Percentiles rank a stretch among this genome's conserved stretches.
Evolutionary conservation across 2,888 invertebrate genomes (phyloP).

Genomic region (Xylocampa areola): DNA sequence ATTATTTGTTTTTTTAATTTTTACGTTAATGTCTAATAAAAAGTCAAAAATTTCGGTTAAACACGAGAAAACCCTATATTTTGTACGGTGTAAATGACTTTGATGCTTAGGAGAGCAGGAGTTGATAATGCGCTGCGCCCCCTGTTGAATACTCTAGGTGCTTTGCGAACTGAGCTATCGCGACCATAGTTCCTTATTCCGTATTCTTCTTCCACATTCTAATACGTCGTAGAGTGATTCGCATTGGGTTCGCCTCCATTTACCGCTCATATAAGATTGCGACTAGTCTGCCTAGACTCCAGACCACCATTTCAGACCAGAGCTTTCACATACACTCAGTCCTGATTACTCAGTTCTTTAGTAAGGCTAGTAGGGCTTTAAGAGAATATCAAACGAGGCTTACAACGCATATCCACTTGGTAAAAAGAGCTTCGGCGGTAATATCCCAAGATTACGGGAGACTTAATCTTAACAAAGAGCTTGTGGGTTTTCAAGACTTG

Average conservation of each 20-base stretch:
- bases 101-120: too few species aligned
- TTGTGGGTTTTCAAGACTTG: constrained; percentile 39
- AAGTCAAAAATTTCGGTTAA: constrained; percentile 8
- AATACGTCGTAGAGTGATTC: too few species aligned
- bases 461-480: constrained; percentile 46
- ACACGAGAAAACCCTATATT: background rate
- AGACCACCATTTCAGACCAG: too few species aligned
- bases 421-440: constrained; percentile 43
- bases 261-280: too few species aligned
- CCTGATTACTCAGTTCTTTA: constrained; percentile 43
- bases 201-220: too few species aligned
- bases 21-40: constrained; percentile 29
- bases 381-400: constrained; percentile 48
- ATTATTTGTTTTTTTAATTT: constrained; percentile 24
- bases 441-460: constrained; percentile 45
- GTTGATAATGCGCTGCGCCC: too few species aligned
- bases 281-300: background rate
- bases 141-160: too few species aligned
- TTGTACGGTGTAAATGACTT: background rate
- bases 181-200: too few species aligned
- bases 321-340: background rate
- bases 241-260: too few species aligned
- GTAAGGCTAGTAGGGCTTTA: constrained; percentile 30
- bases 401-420: constrained; percentile 17
- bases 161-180: too few species aligned